Evolutionary conservation across 2,888 invertebrate genomes (phyloP), one percentile per base, ranked within the genome.

Genomic region (Drosophila paramelanica): DNA sequence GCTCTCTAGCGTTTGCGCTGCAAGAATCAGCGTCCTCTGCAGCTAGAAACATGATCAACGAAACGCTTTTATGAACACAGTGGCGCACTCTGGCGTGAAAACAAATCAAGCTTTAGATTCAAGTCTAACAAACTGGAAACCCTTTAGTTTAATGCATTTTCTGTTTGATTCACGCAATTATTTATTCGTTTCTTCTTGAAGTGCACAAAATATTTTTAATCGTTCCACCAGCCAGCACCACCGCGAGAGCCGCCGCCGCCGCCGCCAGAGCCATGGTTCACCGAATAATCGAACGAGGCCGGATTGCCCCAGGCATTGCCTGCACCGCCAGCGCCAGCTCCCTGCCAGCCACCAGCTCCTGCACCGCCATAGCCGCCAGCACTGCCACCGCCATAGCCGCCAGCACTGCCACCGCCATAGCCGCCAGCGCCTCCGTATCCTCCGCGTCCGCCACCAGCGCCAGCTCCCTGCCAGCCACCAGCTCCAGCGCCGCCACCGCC

Each of bases 141-240:
- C 41, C n/a, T 14, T 2, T 46, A 27, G 3, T 50, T 6, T 27
- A 56, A 49, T 31, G 3, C 11, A 14, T 56, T 64, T 49, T 23
- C 39, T 17, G 13, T 65, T 33, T 20, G 17, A 62, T 49, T 56
- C 8, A n/a, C 25, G 39, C 25, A 43, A n/a, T 25, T 47, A 17
- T 64, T 72, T 64, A 67, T 69, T 61, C 46, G 38, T 3, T 70
- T 51, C 11, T 43, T 8, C n/a, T 56, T 39, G 2, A 17, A 13
- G 5, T 31, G 4, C 1, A 20, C 3, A 10, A 10, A n/a, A 8
- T 4, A n/a, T 14, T 3, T 17, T 58, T 77, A 88, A 31, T 85
- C 88, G 67, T 85, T 82, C 80, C 88, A 85, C 83, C 83, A 83
- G 50, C 83, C 83, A 52, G 82, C 82, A 71, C 83, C 82, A 23